Conservation (phyloP, 1,140 invertebrate genomes). For the Pachyrhynchus sulphureomaculatus region DNA sequence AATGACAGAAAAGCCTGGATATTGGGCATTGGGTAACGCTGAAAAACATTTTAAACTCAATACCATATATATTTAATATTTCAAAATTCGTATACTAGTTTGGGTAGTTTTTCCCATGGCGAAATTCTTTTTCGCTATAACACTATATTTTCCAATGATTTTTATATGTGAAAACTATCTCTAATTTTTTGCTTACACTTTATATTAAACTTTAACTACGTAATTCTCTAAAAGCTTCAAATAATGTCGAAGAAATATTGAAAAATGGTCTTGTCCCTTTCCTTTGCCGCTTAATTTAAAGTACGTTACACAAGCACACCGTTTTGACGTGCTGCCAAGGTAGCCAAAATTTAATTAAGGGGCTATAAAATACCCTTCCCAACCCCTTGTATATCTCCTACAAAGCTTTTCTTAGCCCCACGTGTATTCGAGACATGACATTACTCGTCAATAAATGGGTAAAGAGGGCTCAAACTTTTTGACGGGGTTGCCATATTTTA, state of each 20-base stretch:
- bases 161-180: too few species aligned
- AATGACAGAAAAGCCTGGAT: too few species aligned
- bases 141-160: too few species aligned
- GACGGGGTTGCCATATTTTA: too few species aligned
- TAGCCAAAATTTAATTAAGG: slow-evolving; percentile 18
- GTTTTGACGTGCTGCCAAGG: slow-evolving; percentile 12
- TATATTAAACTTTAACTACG: not conserved
- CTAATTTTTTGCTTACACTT: not conserved
- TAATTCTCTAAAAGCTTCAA: not conserved
- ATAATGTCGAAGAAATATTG: slow-evolving; percentile 11
- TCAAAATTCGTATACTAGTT: too few species aligned
- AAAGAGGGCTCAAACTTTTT: not conserved
- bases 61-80: too few species aligned
- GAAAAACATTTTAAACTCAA: too few species aligned
- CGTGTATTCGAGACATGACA: slow-evolving; percentile 2
- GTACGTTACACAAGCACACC: slow-evolving; percentile 7
- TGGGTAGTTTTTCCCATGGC: too few species aligned
- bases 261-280: slow-evolving; percentile 8
- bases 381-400: slow-evolving; percentile 6
- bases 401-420: not conserved
- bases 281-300: slow-evolving; percentile 11
- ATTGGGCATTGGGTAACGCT: too few species aligned
- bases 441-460: not conserved
- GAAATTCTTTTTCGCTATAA: too few species aligned
- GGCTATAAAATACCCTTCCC: slow-evolving; percentile 5